Evolutionary conservation across 1,140 invertebrate genomes (phyloP), one percentile per base, ranked within the genome.

Genomic region (Vollenhovia emeryi): DNA sequence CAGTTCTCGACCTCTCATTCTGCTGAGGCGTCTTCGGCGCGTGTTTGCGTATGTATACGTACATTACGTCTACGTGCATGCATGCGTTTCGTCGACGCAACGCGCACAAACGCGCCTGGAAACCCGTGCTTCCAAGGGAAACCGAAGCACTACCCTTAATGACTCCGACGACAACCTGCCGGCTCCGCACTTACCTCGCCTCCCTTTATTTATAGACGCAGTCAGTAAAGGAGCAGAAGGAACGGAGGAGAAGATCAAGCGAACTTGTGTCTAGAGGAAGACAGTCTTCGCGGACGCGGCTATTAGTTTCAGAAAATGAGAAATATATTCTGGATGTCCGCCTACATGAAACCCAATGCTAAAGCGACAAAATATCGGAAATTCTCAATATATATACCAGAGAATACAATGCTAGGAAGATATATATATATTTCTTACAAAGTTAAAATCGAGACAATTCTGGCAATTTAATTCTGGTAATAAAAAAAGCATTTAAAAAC

Each of bases 111-210:
- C 50, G 48, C 11, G n/a, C 85, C 43, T 30, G 24, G 27, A 76
- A 83, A 85, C 59, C 55, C 43, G 60, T 21, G 69, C 75, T 87
- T 82, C 59, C 85, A 85, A 87, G 89, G 75, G 76, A 89, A 90
- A 90, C 89, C 86, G 79, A 90, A 92, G 91, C 91, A 93, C 91
- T 93, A 93, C 90, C 91, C 87, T 91, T 93, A 92, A 93, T 93
- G 91, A 92, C 91, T 91, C 86, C 69, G 90, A 87, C 89, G 91
- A 92, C 88, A 90, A 87, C 87, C 83, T 82, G 87, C 71, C 64
- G 84, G 60, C 76, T 88, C 90, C 85, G 84, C 85, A 82, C 89
- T 89, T 89, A 86, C 88, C 87, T 92, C 86, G 84, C 89, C 87
- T 91, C 89, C 86, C 89, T 87, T 90, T 88, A 90, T 90, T 90